phyloP scores from a whole-genome alignment of 2,113 vertebrate species.

The Sceloporus tristichus region DNA sequence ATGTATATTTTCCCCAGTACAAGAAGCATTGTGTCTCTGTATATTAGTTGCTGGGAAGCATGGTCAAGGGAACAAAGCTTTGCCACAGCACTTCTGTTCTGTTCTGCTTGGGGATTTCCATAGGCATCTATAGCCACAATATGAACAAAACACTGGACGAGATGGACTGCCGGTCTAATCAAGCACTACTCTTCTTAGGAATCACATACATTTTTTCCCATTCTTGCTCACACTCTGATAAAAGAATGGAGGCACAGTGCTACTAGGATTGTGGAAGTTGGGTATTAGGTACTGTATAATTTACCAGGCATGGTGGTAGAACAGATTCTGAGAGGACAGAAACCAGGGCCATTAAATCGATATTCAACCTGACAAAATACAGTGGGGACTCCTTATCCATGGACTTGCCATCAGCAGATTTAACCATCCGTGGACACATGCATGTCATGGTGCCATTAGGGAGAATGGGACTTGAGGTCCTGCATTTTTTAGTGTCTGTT shows the following conservation, averaged over 20 bases:
- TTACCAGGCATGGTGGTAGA: no score
- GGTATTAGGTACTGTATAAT: no score
- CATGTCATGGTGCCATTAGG: no score
- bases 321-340: background rate
- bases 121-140: background rate
- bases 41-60: background rate
- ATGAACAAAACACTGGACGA: background rate
- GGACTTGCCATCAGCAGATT: no score
- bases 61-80: background rate
- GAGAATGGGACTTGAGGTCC: no score
- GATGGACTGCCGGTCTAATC: background rate
- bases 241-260: background rate
- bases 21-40: background rate
- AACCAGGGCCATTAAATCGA: no score
- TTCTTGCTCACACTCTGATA: background rate
- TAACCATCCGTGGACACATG: no score
- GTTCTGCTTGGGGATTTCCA: no score
- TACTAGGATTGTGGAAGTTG: no score
- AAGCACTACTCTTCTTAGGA: background rate
- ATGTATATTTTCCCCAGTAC: background rate
- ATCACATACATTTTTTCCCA: no score
- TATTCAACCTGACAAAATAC: background rate
- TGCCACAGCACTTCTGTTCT: background rate
- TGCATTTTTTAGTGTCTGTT: no score
- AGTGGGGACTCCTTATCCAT: no score